Evolutionary conservation across 2,888 invertebrate genomes (phyloP), one percentile per base, ranked within the genome.

Genomic region (Diplazon laetatorius): DNA sequence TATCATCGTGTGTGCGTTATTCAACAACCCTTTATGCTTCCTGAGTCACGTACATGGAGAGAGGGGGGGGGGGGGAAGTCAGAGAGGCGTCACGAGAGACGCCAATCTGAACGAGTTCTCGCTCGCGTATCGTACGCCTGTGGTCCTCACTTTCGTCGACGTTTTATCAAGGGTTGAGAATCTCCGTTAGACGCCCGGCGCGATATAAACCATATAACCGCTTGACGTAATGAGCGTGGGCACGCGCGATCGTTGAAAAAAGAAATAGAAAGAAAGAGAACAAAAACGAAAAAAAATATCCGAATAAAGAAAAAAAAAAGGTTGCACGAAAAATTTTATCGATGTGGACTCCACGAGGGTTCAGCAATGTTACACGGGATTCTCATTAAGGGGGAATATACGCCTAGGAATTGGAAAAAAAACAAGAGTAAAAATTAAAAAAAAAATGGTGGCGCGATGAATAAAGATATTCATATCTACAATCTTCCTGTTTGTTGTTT

Each of bases 41-140:
- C 76, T 57, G 69, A 44, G 63, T 63, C 80, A 65, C 80, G 65
- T 70, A 55, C 69, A n/a, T n/a, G n/a, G n/a, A n/a, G n/a, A n/a
- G n/a, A n/a, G n/a, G n/a, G n/a, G n/a, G n/a, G n/a, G n/a, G n/a
- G n/a, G 22, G 3, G 50, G 52, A 10, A 66, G 69, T 50, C 57
- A 66, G 79, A 66, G 79, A 59, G 65, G 80, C 73, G 76, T 74
- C 76, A 77, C 76, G 72, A 65, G 57, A 76, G 55, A 22, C n/a
- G n/a, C n/a, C 66, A 79, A 79, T 79, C 75, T 20, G 46, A 50
- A 25, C 71, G 16, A 42, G 42, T 74, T 78, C 74, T 60, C 60
- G 37, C 65, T 12, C 65, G 63, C 46, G 12, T 74, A 55, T 65
- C 71, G 39, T 68, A 62, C 60, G 52, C 30, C 37, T 16, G n/a